Base-by-base conservation (phyloP, 2,888 invertebrate genomes). In the Thecophora atra region DNA sequence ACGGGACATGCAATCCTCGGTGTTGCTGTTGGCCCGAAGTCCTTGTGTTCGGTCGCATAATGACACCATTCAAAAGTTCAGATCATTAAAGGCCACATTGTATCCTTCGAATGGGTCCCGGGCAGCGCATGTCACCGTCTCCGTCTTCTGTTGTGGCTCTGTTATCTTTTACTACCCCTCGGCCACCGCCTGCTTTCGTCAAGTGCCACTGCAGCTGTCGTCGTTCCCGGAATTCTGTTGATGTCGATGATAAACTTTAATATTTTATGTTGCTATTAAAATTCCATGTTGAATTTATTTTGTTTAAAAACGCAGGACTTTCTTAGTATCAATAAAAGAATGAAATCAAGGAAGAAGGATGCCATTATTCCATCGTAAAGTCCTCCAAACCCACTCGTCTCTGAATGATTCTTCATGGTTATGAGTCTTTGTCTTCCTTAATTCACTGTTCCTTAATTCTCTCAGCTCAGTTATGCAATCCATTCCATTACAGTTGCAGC, bases 1-100 rank as follows among this genome's bases (percentile, higher is more conserved):
- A 58, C 4, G 28, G 24, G 37, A 37, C 37, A 37, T 37, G 37
- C 37, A 37, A 15, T 47, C 4, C 58, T 26, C 13, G 24, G 24
- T 1, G 58, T 24, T 56, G 56, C 3, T 6, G 24, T 6, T 6
- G 47, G 47, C 24, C 19, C 13, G 28, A 15, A 58, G 15, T 47
- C 17, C 4, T 28, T 42, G 17, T 60, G 62, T 60, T 51, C 26
- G 58, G 28, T 63, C 63, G 62, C 52, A 63, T 70, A 70, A 70
- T 70, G 62, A 70, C 62, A 70, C 70, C 70, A 70, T 70, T 70
- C 63, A 70, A 70, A 70, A 70, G 51, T 70, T 70, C 62, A 70
- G 52, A 62, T 70, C 70, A 70, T 70, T 70, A 70, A 62, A 70
- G 63, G 62, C 63, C 70, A 70, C 70, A 70, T 63, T 63, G 62